Conservation (phyloP, 1,140 invertebrate species). For the Drosophila ironensis region DNA sequence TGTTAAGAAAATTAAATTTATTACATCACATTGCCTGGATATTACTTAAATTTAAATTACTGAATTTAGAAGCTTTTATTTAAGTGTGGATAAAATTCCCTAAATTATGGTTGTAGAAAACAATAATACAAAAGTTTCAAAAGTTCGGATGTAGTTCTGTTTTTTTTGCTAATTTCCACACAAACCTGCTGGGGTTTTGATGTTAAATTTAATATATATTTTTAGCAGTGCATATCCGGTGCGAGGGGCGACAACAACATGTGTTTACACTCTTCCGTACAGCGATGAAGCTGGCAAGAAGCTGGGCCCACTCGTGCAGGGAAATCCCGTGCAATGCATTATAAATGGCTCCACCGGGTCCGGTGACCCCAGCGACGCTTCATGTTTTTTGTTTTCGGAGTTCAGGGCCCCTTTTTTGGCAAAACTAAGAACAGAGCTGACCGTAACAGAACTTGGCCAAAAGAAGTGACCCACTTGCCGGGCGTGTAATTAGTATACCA, state of each 20-base stretch:
- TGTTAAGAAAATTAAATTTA: too few relatives aligned
- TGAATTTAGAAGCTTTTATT: too few relatives aligned
- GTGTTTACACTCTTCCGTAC: conserved; percentile 56
- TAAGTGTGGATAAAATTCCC: too few relatives aligned
- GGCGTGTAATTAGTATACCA: conserved; percentile 56
- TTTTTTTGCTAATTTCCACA: too few relatives aligned
- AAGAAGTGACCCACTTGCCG: conserved; percentile 59
- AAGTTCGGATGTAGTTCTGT: too few relatives aligned
- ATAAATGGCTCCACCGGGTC: conserved; percentile 49
- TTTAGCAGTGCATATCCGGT: not conserved
- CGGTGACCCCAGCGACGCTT: conserved; percentile 18
- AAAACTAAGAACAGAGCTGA: conserved; percentile 3
- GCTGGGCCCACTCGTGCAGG: conserved; percentile 64
- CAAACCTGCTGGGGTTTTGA: not conserved
- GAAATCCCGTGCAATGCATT: conserved; percentile 70
- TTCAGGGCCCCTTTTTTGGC: conserved; percentile 4
- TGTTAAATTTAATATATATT: not conserved
- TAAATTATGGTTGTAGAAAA: too few relatives aligned
- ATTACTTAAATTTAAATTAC: too few relatives aligned
- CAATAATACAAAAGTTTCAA: too few relatives aligned
- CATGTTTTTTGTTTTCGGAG: not conserved
- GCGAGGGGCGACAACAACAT: conserved; percentile 53
- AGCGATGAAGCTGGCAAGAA: conserved; percentile 28
- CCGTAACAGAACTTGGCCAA: not conserved
- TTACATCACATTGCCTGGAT: too few relatives aligned